phyloP scores from a whole-genome alignment of 2,797 vertebrate species.

The Salarias fasciatus region DNA sequence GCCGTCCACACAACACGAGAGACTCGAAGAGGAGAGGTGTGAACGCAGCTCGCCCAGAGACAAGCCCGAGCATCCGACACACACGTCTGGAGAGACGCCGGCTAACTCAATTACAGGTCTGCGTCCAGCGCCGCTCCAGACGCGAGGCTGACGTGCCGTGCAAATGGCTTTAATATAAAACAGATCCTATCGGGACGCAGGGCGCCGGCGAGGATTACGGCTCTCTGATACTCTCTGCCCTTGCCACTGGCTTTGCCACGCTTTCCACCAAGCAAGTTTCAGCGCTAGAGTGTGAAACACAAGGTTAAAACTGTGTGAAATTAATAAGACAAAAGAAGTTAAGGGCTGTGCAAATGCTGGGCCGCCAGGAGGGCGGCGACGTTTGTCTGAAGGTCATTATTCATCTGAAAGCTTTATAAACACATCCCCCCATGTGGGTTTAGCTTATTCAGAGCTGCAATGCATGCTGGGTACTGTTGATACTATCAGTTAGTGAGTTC shows the following conservation, averaged over 20 bases:
- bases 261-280: constrained; percentile 26
- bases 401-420: no score
- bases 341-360: no score
- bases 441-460: no score
- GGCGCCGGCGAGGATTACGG: constrained; percentile 20
- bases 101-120: constrained; percentile 32
- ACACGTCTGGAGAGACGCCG: constrained; percentile 12
- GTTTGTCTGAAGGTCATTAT: background rate
- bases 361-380: background rate
- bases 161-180: constrained; percentile 42
- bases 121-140: constrained; percentile 15
- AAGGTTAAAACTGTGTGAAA: background rate
- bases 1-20: no score
- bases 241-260: constrained; percentile 18
- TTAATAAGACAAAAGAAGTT: constrained; percentile 7
- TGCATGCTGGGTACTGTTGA: no score
- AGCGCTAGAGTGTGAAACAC: background rate
- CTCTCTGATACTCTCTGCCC: constrained; percentile 14
- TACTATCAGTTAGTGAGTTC: no score
- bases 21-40: background rate
- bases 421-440: no score
- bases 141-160: constrained; percentile 19
- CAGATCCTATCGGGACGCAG: constrained; percentile 27
- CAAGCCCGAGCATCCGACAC: constrained; percentile 5
- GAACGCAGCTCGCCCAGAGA: constrained; percentile 19